Evolutionary conservation across 2,888 invertebrate species (phyloP).

Genomic region (Melanostoma scalare): DNA sequence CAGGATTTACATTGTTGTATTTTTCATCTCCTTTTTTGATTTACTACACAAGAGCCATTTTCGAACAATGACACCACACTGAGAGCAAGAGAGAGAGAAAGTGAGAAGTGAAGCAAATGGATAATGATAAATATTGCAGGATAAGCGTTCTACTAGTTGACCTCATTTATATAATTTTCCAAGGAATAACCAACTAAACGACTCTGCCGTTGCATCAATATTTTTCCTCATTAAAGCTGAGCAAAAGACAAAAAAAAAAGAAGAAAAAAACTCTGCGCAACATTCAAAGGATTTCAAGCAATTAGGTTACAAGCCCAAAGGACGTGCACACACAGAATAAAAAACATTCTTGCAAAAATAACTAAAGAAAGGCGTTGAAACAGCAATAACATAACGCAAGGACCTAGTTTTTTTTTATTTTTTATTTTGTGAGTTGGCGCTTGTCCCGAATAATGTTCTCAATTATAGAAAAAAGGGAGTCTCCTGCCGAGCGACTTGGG

Average conservation of each 20-base stretch:
- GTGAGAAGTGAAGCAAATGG: slow-evolving; percentile 34
- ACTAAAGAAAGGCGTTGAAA: slow-evolving; percentile 53
- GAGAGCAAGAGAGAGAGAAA: too few species aligned
- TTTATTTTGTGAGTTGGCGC: slow-evolving; percentile 51
- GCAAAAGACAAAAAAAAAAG: not conserved
- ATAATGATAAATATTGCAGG: slow-evolving; percentile 64
- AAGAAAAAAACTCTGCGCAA: slow-evolving; percentile 14
- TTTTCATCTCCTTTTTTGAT: slow-evolving; percentile 14
- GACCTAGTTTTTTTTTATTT: slow-evolving; percentile 24
- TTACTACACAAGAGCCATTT: slow-evolving; percentile 45
- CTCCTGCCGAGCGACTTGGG: not conserved
- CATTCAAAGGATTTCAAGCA: slow-evolving; percentile 46
- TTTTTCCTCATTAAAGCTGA: slow-evolving; percentile 56
- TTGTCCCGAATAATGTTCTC: slow-evolving; percentile 67
- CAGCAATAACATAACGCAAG: slow-evolving; percentile 60
- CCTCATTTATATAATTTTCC: slow-evolving; percentile 58
- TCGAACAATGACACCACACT: slow-evolving; percentile 44
- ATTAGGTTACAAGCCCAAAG: slow-evolving; percentile 67
- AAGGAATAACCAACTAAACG: slow-evolving; percentile 22
- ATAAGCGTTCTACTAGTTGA: slow-evolving; percentile 62
- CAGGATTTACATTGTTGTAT: slow-evolving; percentile 39
- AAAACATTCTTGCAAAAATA: slow-evolving; percentile 14
- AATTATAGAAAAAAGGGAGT: slow-evolving; percentile 52
- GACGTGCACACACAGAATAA: slow-evolving; percentile 26
- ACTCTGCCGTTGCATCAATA: slow-evolving; percentile 54